phyloP scores from a whole-genome alignment of 2,113 vertebrate genomes.

The Equus quagga region DNA sequence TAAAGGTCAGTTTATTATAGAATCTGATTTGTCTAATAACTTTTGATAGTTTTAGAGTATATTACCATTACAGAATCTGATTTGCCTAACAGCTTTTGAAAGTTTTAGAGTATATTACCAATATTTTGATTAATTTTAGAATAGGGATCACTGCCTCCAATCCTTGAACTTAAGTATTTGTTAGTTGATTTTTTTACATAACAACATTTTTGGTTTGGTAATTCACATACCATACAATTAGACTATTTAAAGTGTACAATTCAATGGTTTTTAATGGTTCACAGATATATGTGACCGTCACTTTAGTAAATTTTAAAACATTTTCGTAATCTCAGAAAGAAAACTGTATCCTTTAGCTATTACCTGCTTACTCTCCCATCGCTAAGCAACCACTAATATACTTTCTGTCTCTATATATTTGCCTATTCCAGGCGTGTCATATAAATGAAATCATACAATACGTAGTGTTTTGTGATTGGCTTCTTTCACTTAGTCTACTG shows the following conservation, averaged over 20 bases:
- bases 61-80: not conserved
- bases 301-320: not conserved
- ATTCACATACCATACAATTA: not conserved
- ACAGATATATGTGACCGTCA: not conserved
- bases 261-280: not conserved
- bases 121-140: constrained; percentile 41
- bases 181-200: not conserved
- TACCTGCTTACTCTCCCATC: not conserved
- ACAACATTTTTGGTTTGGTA: not conserved
- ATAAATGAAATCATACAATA: not conserved
- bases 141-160: not conserved
- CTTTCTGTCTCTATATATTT: not conserved
- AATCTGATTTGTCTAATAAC: constrained; percentile 27
- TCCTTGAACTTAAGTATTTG: constrained; percentile 20
- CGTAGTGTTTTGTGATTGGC: not conserved
- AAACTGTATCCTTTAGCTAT: not conserved
- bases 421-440: not conserved
- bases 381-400: not conserved
- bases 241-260: not conserved
- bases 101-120: not conserved
- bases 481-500: not conserved
- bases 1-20: not conserved
- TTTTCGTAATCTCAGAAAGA: constrained; percentile 36
- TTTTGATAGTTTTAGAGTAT: not conserved
- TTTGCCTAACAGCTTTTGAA: constrained; percentile 19